phyloP scores from a whole-genome alignment of 2,797 vertebrate species.

The Poecilia wingei region DNA sequence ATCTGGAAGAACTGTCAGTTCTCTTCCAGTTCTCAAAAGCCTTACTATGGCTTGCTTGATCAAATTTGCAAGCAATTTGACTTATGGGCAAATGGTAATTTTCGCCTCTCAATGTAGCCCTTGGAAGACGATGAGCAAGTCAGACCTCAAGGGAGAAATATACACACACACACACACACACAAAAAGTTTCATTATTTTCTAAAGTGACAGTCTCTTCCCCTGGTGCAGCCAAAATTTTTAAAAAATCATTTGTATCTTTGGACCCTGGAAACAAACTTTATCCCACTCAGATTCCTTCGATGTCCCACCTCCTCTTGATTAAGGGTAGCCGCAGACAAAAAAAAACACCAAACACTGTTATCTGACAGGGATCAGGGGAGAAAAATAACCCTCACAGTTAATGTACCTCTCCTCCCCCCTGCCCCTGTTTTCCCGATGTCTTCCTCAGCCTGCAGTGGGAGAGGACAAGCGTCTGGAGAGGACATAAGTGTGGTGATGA shows the following conservation, averaged over 20 bases:
- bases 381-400: conserved; percentile 69
- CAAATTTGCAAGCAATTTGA: not conserved
- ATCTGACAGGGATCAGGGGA: conserved; percentile 69
- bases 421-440: conserved; percentile 34
- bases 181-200: conserved; percentile 25
- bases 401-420: conserved; percentile 44
- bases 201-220: conserved; percentile 42
- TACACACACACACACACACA: not conserved
- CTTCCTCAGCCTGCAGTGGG: conserved; percentile 37
- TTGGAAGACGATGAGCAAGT: not conserved
- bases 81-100: not conserved
- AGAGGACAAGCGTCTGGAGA: conserved; percentile 54
- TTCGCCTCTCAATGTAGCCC: not conserved
- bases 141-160: not conserved
- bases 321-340: conserved; percentile 70
- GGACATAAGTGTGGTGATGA: conserved; percentile 66
- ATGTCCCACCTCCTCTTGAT: conserved; percentile 69
- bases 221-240: conserved; percentile 44
- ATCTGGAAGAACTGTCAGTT: not conserved
- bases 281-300: conserved; percentile 59
- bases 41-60: not conserved
- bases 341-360: conserved; percentile 73
- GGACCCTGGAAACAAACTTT: conserved; percentile 60
- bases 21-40: not conserved
- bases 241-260: conserved; percentile 55